A percentile compares a stretch with the other conserved stretches of the same genome.
Evolutionary conservation across 2,888 invertebrate genomes (phyloP).

Genomic region (Diaperis boleti): DNA sequence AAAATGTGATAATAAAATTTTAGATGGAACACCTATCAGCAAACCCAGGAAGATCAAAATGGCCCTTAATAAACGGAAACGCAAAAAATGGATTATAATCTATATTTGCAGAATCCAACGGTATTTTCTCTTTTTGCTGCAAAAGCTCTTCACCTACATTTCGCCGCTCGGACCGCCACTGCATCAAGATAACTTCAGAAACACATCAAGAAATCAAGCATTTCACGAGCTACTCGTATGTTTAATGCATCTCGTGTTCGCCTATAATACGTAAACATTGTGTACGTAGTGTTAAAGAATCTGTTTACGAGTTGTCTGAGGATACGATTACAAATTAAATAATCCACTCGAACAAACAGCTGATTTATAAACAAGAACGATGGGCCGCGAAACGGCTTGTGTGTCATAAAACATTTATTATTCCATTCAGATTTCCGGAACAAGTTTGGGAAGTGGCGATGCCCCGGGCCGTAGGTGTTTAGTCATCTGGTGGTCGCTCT

Average conservation of each 20-base stretch:
- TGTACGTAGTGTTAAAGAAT: constrained; percentile 20
- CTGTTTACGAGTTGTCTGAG: constrained; percentile 25
- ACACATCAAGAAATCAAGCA: neutral
- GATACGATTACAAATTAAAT: constrained; percentile 36
- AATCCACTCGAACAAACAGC: constrained; percentile 18
- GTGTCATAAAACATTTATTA: constrained; percentile 34
- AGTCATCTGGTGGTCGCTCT: constrained; percentile 47
- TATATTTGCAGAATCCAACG: no score
- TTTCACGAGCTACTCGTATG: constrained; percentile 1
- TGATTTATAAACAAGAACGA: constrained; percentile 31
- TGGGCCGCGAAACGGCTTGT: constrained; percentile 27
- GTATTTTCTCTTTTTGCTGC: no score
- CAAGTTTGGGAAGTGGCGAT: constrained; percentile 46
- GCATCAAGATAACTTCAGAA: no score
- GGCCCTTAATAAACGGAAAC: no score
- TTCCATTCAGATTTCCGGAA: constrained; percentile 46
- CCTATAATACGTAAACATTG: constrained; percentile 13
- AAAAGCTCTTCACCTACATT: no score
- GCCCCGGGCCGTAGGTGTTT: constrained; percentile 46
- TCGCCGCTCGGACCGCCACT: no score
- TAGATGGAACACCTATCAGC: no score
- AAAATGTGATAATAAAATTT: no score
- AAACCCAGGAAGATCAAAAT: no score
- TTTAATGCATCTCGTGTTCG: constrained; percentile 15
- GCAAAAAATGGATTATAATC: no score